Percentiles rank a stretch among this genome's conserved stretches.
Evolutionary conservation across 1,140 invertebrate genomes (phyloP).

Genomic region (Pseudobourletiella spinata): DNA sequence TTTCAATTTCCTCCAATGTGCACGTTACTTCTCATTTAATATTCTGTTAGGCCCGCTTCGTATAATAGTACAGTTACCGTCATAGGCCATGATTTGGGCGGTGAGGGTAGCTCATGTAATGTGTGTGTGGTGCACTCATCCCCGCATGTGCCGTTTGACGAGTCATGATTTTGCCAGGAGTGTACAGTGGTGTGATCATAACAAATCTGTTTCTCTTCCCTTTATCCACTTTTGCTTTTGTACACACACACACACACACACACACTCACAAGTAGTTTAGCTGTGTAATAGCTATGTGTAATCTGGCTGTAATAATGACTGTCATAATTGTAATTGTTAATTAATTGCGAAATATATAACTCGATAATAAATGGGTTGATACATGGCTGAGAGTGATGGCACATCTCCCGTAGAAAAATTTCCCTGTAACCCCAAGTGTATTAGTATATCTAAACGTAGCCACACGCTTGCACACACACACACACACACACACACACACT

Average conservation of each 20-base stretch:
- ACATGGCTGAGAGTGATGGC: background rate
- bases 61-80: no score
- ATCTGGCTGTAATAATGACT: constrained; percentile 1
- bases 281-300: background rate
- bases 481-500: background rate
- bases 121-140: no score
- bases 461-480: background rate
- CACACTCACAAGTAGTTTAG: background rate
- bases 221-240: no score
- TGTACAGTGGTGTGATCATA: background rate
- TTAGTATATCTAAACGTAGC: no score
- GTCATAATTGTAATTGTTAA: constrained; percentile 6
- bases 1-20: no score
- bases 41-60: no score
- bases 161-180: background rate
- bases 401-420: no score
- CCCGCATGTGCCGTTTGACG: no score
- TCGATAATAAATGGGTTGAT: constrained; percentile 11
- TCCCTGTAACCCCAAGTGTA: no score
- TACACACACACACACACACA: background rate
- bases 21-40: no score
- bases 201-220: background rate
- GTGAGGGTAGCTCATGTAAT: no score
- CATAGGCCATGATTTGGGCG: no score
- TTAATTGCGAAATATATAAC: constrained; percentile 1